phyloP scores from a whole-genome alignment of 30 jellyfish, hydroid and myxozoan genomes.

The Chrysaora quinquecirrha region DNA sequence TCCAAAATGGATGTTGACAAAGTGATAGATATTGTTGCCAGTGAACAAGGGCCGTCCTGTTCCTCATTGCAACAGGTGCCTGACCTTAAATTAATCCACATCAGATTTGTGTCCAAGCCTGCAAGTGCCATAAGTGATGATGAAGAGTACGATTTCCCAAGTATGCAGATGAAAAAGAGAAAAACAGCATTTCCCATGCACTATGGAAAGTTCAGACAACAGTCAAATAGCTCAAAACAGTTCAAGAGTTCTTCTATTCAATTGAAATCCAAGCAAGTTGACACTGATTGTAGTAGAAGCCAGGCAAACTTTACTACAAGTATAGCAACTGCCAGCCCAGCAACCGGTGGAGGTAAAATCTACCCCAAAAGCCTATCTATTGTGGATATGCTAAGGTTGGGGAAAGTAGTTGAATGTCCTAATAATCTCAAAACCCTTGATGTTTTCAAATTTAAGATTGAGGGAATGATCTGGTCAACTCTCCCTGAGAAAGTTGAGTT shows the following conservation, averaged over 20 bases:
- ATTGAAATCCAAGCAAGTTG: not conserved
- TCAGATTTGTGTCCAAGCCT: conserved; percentile 17
- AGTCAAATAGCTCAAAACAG: not conserved
- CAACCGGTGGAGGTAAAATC: not conserved
- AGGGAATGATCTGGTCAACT: conserved; percentile 42
- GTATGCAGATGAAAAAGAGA: conserved; percentile 21
- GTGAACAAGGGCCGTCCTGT: conserved; percentile 53
- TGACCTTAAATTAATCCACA: conserved; percentile 14
- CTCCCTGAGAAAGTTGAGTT: conserved; percentile 44
- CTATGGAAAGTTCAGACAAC: conserved; percentile 2
- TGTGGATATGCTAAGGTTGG: conserved; percentile 39
- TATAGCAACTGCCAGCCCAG: conserved; percentile 5
- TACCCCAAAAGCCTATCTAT: conserved; percentile 55
- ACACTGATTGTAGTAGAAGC: conserved; percentile 7
- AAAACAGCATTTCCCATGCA: not conserved
- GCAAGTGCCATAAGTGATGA: not conserved
- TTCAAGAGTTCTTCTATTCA: not conserved
- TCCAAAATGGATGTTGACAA: not conserved
- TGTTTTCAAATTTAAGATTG: conserved; percentile 18
- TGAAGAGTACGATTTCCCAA: conserved; percentile 19
- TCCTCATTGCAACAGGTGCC: conserved; percentile 6
- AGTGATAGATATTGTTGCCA: conserved; percentile 11
- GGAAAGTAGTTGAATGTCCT: conserved; percentile 40
- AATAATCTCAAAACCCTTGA: conserved; percentile 13
- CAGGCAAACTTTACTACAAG: conserved; percentile 7